phyloP scores from a whole-genome alignment of 64 coral and sea anemone species.

The Trachythela sp. region DNA sequence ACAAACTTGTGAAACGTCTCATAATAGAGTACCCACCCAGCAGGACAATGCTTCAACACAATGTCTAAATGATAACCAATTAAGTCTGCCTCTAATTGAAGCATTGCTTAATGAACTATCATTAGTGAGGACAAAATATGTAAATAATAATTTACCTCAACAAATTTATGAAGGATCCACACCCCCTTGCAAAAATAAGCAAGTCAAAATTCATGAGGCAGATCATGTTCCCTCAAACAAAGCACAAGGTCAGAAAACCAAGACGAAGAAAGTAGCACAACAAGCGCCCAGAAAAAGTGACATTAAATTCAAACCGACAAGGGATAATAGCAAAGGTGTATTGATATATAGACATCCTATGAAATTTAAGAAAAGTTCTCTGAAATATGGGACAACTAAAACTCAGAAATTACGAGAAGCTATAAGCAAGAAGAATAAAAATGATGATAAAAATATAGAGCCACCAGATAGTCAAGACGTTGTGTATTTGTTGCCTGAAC shows the following conservation, averaged over 20 bases:
- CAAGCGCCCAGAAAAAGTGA: not conserved
- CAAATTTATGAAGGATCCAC: too few relatives aligned
- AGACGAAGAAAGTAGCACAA: not conserved
- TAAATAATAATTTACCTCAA: not conserved
- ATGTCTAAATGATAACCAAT: not conserved
- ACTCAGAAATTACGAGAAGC: not conserved
- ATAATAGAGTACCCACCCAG: not conserved
- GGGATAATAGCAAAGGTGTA: not conserved
- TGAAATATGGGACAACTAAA: not conserved
- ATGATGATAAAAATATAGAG: not conserved
- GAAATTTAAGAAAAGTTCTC: not conserved
- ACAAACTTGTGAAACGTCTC: not conserved
- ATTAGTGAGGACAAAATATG: not conserved
- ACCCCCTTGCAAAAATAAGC: not conserved
- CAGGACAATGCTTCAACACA: not conserved
- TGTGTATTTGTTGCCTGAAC: not conserved
- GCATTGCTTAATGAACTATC: slow-evolving; percentile 1
- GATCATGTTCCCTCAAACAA: not conserved
- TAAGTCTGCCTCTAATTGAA: not conserved
- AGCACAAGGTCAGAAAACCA: not conserved
- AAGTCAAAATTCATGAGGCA: not conserved
- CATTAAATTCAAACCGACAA: not conserved
- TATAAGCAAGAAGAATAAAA: slow-evolving; percentile 1
- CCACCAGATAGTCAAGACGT: not conserved
- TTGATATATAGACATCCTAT: not conserved